Evolutionary conservation across 2,113 vertebrate species (phyloP), one percentile per base, ranked within the genome.

Genomic region (Pelecanus crispus): DNA sequence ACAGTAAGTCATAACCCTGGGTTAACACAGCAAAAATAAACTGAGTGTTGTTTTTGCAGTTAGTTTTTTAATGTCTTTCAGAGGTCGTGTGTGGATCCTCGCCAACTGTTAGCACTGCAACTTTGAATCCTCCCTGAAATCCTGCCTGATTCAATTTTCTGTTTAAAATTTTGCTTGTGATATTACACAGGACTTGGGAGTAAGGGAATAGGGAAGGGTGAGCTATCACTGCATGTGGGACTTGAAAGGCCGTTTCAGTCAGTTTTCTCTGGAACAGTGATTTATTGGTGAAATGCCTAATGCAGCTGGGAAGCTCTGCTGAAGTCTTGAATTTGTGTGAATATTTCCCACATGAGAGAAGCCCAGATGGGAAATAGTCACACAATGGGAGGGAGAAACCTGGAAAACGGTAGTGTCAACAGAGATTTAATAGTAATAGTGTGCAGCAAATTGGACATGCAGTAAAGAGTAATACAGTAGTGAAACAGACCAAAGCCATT

Each of bases 321-420:
- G 81, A 95, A 94, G 73, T 45, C 89, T 85, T 95, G 92, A 92
- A 85, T 95, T 95, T 86, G 96, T 82, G 94, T 77, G 94, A 96
- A 85, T 96, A 92, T 96, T 97, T 97, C 95, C 96, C 94, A 94
- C 13, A 38, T 91, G 95, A 95, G 94, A 58, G 95, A 96, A 97
- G 56, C 78, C 89, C 96, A 97, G 86, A 97, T 96, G 95, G 91
- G 89, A 95, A 96, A 97, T 80, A 95, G 87, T 91, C 96, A 91
- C 84, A 94, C 86, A 96, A 91, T 85, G 74, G 45, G 62, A 92
- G 24, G 73, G 88, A 95, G 88, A 97, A 97, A 96, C 92, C 89
- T 97, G 95, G 89, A 96, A 95, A 95, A 91, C 1, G 0, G 89
- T 92, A 95, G 95, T 56, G 91, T 94, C 96, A 96, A 90, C 86